Evolutionary conservation across 2,113 vertebrate genomes (phyloP).

Genomic region (Corynorhinus townsendii): DNA sequence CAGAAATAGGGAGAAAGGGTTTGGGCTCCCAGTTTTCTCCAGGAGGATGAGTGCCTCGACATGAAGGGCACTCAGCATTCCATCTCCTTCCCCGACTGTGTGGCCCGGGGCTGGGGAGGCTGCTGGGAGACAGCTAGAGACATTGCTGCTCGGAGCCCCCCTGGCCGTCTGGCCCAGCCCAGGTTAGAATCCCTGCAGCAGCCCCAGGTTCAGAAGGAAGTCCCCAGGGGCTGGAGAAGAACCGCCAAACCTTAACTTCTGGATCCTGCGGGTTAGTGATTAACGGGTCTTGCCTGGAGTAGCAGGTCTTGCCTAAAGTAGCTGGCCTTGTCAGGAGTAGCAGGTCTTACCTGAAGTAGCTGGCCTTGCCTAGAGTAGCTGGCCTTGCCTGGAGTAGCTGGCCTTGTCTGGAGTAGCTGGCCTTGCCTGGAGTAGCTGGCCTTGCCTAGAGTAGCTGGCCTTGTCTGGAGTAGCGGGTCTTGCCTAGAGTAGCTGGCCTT

Average conservation of each 20-base stretch:
- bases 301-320: too few relatives aligned
- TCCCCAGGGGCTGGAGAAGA: background rate
- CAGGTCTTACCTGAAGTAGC: too few relatives aligned
- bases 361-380: too few relatives aligned
- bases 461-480: too few relatives aligned
- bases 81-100: background rate
- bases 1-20: background rate
- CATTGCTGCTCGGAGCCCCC: rapidly evolving
- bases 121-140: background rate
- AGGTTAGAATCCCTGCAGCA: rapidly evolving
- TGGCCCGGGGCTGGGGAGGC: rapidly evolving
- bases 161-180: rapidly evolving
- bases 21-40: background rate
- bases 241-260: background rate
- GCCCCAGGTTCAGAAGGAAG: background rate
- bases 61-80: background rate
- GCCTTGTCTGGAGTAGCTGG: too few relatives aligned
- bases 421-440: too few relatives aligned
- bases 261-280: rapidly evolving
- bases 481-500: too few relatives aligned
- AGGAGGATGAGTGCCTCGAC: background rate
- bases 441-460: too few relatives aligned
- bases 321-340: too few relatives aligned
- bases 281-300: rapidly evolving
- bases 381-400: too few relatives aligned